phyloP scores from a whole-genome alignment of 1,140 invertebrate species.

The Eupristina koningsbergeri region DNA sequence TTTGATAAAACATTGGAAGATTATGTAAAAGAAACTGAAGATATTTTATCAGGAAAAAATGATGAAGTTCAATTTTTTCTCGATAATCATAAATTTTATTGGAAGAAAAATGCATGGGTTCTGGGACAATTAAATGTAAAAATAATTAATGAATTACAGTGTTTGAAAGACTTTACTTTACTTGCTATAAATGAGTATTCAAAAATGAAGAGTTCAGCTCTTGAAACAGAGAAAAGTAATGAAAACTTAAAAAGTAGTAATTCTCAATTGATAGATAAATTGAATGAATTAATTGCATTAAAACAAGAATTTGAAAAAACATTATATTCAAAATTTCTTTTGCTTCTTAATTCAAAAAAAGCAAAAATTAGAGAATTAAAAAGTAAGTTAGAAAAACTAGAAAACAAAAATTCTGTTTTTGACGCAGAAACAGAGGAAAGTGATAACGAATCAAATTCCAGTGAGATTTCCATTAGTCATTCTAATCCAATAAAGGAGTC shows the following conservation, averaged over 20 bases:
- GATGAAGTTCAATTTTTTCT: conserved; percentile 53
- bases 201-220: conserved; percentile 30
- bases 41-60: conserved; percentile 50
- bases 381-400: conserved; percentile 30
- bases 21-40: conserved; percentile 53
- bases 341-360: conserved; percentile 59
- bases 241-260: conserved; percentile 41
- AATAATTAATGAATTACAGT: conserved; percentile 44
- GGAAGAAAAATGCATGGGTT: conserved; percentile 51
- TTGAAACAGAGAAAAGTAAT: conserved; percentile 49
- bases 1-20: conserved; percentile 47
- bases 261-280: conserved; percentile 28
- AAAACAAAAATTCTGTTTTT: conserved; percentile 42
- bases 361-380: conserved; percentile 55
- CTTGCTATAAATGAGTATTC: conserved; percentile 45
- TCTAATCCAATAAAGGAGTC: neutral
- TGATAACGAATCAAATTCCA: conserved; percentile 36
- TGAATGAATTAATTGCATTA: conserved; percentile 47
- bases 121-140: conserved; percentile 53
- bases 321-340: conserved; percentile 54
- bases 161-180: conserved; percentile 48
- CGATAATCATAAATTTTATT: conserved; percentile 49
- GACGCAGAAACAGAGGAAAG: conserved; percentile 53
- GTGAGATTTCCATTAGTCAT: neutral
- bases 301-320: conserved; percentile 55